Percentiles rank a stretch among this genome's conserved stretches.
Evolutionary conservation across 1,140 invertebrate species (phyloP).

Genomic region (Lepidurus packardi): DNA sequence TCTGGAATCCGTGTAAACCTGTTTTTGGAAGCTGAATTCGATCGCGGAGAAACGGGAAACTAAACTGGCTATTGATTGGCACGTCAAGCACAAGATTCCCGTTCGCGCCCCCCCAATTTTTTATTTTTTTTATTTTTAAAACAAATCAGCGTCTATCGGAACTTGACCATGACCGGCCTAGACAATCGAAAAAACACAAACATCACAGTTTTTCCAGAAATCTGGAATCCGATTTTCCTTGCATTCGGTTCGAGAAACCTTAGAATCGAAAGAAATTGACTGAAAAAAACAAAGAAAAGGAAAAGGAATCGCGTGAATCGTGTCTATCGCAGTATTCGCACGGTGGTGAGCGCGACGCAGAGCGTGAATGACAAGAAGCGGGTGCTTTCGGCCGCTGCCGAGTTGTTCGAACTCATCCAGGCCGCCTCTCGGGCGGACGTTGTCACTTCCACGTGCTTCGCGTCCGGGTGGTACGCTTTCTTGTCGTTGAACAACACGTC

Average conservation of each 20-base stretch:
- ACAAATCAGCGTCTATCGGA: background rate
- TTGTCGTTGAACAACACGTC: background rate
- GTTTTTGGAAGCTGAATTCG: background rate
- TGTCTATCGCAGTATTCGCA: background rate
- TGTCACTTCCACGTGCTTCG: background rate
- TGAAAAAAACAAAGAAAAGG: background rate
- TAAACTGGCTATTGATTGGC: background rate
- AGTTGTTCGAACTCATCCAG: background rate
- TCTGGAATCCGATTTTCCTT: background rate
- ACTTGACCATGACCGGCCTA: background rate
- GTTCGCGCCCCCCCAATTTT: background rate
- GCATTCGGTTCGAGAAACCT: background rate
- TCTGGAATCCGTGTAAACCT: no score
- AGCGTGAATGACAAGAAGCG: background rate
- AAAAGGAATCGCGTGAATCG: background rate
- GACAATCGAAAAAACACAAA: background rate
- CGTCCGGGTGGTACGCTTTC: background rate
- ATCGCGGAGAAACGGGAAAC: background rate
- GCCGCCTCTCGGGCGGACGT: background rate
- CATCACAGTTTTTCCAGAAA: conserved; percentile 5
- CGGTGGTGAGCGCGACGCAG: background rate
- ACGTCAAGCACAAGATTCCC: conserved; percentile 21
- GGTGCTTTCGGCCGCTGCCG: background rate
- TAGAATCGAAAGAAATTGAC: background rate
- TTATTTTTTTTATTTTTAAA: no score